phyloP scores from a whole-genome alignment of 2,797 vertebrate species.

The Phoxinus dragarum region DNA sequence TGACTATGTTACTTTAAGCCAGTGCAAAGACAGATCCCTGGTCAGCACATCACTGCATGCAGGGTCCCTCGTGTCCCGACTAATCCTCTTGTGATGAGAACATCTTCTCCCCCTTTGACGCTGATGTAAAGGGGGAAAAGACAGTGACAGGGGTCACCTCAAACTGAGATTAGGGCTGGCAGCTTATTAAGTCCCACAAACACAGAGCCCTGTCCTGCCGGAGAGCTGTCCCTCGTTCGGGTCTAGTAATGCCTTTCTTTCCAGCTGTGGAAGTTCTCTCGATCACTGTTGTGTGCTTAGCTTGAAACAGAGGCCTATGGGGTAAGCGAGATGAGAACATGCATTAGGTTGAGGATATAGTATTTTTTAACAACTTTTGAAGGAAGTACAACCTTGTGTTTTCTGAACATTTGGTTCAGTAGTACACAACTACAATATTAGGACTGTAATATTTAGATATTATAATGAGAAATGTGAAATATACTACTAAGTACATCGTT shows the following conservation, averaged over 20 bases:
- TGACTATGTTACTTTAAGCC: constrained; percentile 11
- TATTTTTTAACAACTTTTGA: background rate
- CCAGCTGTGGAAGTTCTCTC: constrained; percentile 47
- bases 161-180: constrained; percentile 23
- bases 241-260: constrained; percentile 50
- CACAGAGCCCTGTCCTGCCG: constrained; percentile 27
- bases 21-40: constrained; percentile 21
- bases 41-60: background rate
- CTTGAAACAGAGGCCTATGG: constrained; percentile 28
- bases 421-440: background rate
- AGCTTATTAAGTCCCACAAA: constrained; percentile 22
- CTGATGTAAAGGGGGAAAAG: constrained; percentile 17
- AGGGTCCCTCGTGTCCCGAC: constrained; percentile 9
- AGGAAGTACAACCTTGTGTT: background rate
- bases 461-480: background rate
- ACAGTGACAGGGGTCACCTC: constrained; percentile 22
- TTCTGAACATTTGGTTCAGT: background rate
- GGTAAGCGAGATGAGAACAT: constrained; percentile 22
- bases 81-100: constrained; percentile 43
- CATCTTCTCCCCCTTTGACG: constrained; percentile 6
- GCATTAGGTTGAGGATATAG: background rate
- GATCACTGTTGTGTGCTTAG: background rate
- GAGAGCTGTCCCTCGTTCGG: background rate
- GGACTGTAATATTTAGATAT: background rate
- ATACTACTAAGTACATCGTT: background rate